Percentiles rank a stretch among this genome's conserved stretches.
Evolutionary conservation across 2,113 vertebrate genomes (phyloP).

Genomic region (Ceuthmochares aereus): DNA sequence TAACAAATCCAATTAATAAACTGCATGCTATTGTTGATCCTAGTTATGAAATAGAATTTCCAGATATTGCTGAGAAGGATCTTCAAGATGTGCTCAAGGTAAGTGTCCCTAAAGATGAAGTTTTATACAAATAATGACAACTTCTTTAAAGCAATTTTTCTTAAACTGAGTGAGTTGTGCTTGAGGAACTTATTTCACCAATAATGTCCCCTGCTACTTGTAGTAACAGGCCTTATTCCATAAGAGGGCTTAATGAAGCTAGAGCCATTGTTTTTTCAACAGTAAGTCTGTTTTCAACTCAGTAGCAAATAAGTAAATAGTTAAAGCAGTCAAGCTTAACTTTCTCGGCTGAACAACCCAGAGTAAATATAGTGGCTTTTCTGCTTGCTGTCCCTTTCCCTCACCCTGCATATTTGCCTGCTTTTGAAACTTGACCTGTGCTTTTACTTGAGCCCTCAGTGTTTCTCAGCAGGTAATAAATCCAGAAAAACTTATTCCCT

Average conservation of each 20-base stretch:
- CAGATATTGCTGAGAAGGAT: conserved; percentile 91
- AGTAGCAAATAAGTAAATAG: background rate
- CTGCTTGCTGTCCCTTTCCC: background rate
- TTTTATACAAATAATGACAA: background rate
- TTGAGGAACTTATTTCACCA: background rate
- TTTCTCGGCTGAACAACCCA: background rate
- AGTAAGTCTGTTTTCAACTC: background rate
- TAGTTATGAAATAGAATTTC: conserved; percentile 87
- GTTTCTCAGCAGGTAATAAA: background rate
- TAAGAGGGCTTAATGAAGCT: background rate
- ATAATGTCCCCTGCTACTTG: background rate
- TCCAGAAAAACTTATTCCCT: background rate
- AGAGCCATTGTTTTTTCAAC: background rate
- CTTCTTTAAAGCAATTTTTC: background rate
- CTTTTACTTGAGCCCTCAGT: background rate
- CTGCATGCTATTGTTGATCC: conserved; percentile 93
- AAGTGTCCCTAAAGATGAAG: background rate
- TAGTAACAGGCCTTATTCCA: background rate
- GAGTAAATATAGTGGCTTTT: background rate
- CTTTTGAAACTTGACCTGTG: background rate
- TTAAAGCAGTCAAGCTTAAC: background rate
- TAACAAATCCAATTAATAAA: conserved; percentile 92
- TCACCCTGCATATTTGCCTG: background rate
- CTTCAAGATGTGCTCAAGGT: conserved; percentile 94
- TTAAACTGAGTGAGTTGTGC: background rate